These are phyloP conservation scores for Arctopsyche grandis DNA, from an alignment of 1,140 invertebrate genomes.

Conservation along the genomic window DNA sequence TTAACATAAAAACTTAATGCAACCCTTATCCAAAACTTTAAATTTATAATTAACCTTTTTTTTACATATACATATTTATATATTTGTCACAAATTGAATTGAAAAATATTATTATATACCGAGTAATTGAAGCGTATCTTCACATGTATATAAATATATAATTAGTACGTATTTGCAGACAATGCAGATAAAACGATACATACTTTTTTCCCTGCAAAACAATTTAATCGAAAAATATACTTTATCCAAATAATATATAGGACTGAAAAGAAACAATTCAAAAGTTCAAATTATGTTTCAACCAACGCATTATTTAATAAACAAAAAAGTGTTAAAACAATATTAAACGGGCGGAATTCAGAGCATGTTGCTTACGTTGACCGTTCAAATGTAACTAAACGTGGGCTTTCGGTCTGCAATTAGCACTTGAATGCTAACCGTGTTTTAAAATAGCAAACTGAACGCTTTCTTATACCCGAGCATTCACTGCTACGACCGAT, in stretches of 20 bases:
- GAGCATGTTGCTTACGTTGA: no score
- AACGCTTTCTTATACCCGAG: no score
- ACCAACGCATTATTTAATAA: no score
- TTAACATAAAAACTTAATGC: not conserved
- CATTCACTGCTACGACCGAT: no score
- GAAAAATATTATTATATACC: not conserved
- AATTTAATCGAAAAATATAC: not conserved
- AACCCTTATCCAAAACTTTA: not conserved
- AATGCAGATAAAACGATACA: not conserved
- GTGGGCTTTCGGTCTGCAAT: no score
- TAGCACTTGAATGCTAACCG: no score
- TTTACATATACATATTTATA: not conserved
- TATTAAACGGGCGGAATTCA: no score
- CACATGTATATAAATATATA: not conserved
- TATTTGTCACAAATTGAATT: conserved; percentile 5
- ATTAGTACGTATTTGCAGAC: not conserved
- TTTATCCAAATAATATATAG: not conserved
- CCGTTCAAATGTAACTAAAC: no score
- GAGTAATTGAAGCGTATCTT: not conserved
- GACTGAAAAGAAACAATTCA: not conserved
- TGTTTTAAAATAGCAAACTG: no score
- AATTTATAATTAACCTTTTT: not conserved
- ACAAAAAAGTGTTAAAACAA: no score
- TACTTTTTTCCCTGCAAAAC: not conserved
- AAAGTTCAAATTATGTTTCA: no score